Evolutionary conservation across 2,797 vertebrate species (phyloP).

Genomic region (Loris lydekkerianus): DNA sequence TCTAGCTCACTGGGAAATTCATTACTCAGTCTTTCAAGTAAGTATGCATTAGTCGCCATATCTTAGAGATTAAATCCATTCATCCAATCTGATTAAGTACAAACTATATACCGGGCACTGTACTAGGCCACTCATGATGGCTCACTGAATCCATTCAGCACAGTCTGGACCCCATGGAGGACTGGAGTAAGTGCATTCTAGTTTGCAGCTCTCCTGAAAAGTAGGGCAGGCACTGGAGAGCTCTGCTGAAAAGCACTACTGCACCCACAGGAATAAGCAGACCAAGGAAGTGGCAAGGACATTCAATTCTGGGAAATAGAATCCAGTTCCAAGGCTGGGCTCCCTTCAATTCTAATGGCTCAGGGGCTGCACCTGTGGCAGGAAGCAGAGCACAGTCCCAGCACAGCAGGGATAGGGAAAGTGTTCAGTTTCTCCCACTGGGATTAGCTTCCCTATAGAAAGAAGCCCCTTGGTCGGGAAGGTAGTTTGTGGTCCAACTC

Average conservation of each 20-base stretch:
- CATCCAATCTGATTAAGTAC: not conserved
- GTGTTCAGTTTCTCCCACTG: not conserved
- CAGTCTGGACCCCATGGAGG: not conserved
- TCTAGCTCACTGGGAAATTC: not conserved
- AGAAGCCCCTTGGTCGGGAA: not conserved
- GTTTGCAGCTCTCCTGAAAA: not conserved
- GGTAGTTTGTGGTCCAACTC: not conserved
- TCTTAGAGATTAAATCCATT: constrained; percentile 34
- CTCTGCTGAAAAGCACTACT: not conserved
- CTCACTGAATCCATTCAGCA: not conserved
- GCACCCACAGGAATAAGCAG: not conserved
- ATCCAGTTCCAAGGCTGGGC: not conserved
- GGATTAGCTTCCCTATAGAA: not conserved
- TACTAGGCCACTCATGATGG: not conserved
- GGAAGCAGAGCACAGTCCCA: not conserved
- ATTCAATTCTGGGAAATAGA: not conserved
- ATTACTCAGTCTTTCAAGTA: constrained; percentile 56
- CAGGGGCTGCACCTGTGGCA: not conserved
- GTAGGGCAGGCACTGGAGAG: not conserved
- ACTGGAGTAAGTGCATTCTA: not conserved
- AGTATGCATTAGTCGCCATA: constrained; percentile 34
- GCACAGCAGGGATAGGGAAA: not conserved
- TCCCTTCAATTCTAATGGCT: not conserved
- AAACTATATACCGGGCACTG: not conserved
- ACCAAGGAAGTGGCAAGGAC: not conserved